Evolutionary conservation across 2,888 invertebrate genomes (phyloP), one percentile per base, ranked within the genome.

Genomic region (Xanthorhoe designata): DNA sequence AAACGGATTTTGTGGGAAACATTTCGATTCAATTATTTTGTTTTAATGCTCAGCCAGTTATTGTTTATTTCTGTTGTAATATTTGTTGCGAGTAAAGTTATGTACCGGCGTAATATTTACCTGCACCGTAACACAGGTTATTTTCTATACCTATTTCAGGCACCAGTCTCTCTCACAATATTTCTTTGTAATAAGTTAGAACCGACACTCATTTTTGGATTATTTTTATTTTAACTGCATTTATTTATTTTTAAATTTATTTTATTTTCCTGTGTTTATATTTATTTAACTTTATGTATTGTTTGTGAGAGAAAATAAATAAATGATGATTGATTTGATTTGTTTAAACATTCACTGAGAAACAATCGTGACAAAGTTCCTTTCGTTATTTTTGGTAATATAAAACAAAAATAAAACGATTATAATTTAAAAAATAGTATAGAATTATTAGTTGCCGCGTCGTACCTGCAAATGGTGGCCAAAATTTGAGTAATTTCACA

Each of bases 401-500:
- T 13, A 45, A 45, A 45, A 45, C 45, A 15, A 45, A 45, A 45
- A 1, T 6, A 45, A 42, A 45, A 45, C 55, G 19, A 7, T 19
- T 13, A 50, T 24, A 19, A 15, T 50, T 50, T 15, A 47, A 47
- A 53, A 58, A 53, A n/a, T 51, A 45, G 42, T n/a, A 58, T 19
- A 19, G 24, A 57, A 59, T 54, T 59, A 54, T 51, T 9, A 38
- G 10, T 18, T 9, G 15, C 53, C 56, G 38, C 42, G 29, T 29
- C 24, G 32, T 38, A 52, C 47, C 56, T 64, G 60, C 42, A 63
- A 60, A 18, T 54, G 47, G 56, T 45, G 51, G 58, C 47, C 13
- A 52, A 35, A 61, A 64, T 65, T 64, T 64, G 50, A 61, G 61
- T 61, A 45, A 65, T 65, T 64, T 68, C 64, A 61, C 61, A 55